phyloP scores from a whole-genome alignment of 92 coral and sea anemone genomes.

The Galaxea fascicularis region DNA sequence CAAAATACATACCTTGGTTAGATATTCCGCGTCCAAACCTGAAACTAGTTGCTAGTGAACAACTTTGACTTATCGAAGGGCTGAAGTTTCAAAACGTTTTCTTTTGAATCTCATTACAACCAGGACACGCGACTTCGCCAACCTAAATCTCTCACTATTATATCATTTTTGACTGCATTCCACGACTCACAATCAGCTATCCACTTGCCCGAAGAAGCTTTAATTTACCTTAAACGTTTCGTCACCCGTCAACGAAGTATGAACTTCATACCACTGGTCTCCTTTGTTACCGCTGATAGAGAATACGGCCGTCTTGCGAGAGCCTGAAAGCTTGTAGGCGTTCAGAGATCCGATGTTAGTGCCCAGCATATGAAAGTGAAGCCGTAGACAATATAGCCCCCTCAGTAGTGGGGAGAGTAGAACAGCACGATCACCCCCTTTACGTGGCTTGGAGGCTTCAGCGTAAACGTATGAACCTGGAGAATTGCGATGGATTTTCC shows the following conservation, averaged over 20 bases:
- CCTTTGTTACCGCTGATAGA: conserved; percentile 42
- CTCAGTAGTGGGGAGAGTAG: conserved; percentile 26
- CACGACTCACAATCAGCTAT: background rate
- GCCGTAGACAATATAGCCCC: conserved; percentile 32
- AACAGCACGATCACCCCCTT: conserved; percentile 9
- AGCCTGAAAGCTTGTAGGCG: conserved; percentile 16
- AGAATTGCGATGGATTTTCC: background rate
- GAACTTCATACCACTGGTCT: conserved; percentile 27
- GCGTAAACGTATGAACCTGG: conserved; percentile 41
- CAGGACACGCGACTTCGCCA: too few relatives aligned
- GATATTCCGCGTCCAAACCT: too few relatives aligned
- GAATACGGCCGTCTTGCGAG: conserved; percentile 4
- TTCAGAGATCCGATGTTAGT: conserved; percentile 34
- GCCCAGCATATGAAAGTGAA: conserved; percentile 49
- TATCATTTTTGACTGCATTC: background rate
- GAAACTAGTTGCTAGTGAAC: too few relatives aligned
- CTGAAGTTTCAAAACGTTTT: too few relatives aligned
- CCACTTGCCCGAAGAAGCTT: background rate
- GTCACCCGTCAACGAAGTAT: conserved; percentile 30
- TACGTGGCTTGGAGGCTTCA: conserved; percentile 37
- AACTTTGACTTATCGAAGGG: too few relatives aligned
- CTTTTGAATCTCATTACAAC: too few relatives aligned
- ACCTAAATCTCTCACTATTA: too few relatives aligned
- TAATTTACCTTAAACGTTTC: conserved; percentile 31
- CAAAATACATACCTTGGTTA: too few relatives aligned